Evolutionary conservation across 2,113 vertebrate genomes (phyloP).

Genomic region (Leuciscus idus): DNA sequence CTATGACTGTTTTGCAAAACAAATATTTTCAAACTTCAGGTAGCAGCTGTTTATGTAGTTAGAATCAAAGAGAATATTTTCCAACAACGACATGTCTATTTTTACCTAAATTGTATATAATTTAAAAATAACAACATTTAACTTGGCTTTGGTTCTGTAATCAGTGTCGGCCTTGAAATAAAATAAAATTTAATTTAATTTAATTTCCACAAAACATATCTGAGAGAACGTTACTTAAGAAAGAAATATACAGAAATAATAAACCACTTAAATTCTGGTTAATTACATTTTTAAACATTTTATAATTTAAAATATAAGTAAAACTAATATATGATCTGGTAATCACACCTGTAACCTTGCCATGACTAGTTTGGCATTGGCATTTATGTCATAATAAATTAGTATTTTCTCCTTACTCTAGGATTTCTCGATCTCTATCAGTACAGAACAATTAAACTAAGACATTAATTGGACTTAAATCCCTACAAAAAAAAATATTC

Average conservation of each 20-base stretch:
- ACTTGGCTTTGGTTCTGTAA: neutral
- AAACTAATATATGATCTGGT: neutral
- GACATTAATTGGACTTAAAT: conserved; percentile 3
- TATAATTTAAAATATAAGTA: neutral
- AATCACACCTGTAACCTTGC: neutral
- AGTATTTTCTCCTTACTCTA: neutral
- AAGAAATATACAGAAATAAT: neutral
- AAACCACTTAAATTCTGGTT: neutral
- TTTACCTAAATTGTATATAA: neutral
- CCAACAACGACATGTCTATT: neutral
- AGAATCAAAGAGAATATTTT: neutral
- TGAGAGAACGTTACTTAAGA: neutral
- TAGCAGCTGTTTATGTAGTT: neutral
- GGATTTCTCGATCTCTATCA: neutral
- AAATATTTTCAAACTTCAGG: neutral
- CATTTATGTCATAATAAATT: neutral
- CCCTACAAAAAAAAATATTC: neutral
- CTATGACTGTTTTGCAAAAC: neutral
- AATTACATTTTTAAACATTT: neutral
- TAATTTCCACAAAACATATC: neutral
- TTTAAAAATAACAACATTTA: neutral
- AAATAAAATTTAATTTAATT: neutral
- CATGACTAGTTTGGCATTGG: neutral
- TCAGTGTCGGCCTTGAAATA: neutral
- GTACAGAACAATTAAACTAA: neutral